Evolutionary conservation across 37 sponge, comb jelly and placozoan species (phyloP).

Genomic region (Haliclona indistincta): DNA sequence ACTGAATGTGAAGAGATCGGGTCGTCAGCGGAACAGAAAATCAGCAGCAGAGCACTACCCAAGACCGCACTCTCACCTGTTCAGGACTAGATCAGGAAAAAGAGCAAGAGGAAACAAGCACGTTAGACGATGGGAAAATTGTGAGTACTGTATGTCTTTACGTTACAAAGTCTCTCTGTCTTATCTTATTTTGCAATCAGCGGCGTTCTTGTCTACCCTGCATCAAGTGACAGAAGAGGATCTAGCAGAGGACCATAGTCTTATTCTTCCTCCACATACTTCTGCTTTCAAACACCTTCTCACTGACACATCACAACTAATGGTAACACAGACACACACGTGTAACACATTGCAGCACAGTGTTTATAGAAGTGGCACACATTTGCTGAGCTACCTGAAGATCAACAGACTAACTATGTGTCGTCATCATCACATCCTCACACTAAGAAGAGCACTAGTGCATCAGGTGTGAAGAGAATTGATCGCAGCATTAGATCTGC

Average conservation of each 20-base stretch:
- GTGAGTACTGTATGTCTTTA: slow-evolving; percentile 12
- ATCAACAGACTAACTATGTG: slow-evolving; percentile 18
- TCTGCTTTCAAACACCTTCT: slow-evolving; percentile 36
- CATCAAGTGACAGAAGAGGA: slow-evolving; percentile 50
- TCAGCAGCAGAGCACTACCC: slow-evolving; percentile 31
- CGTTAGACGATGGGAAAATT: slow-evolving; percentile 57
- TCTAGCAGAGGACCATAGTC: slow-evolving; percentile 4
- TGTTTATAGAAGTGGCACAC: slow-evolving; percentile 35
- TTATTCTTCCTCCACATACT: slow-evolving; percentile 31
- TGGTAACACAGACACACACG: neutral
- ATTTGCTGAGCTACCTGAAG: slow-evolving; percentile 17
- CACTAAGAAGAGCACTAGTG: neutral
- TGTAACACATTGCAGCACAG: neutral
- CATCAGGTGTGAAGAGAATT: slow-evolving; percentile 9
- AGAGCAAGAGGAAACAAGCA: slow-evolving; percentile 38
- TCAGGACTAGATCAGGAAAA: slow-evolving; percentile 4
- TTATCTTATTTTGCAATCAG: slow-evolving; percentile 14
- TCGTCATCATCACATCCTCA: neutral
- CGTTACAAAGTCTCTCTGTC: neutral
- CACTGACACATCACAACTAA: slow-evolving; percentile 9
- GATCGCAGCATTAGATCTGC: slow-evolving; percentile 30
- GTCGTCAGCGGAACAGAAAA: no score
- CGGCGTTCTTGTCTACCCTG: slow-evolving; percentile 42
- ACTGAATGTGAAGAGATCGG: no score
- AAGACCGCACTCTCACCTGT: slow-evolving; percentile 53